Conservation (phyloP, 2,113 vertebrate species). For the Rhea americana region DNA sequence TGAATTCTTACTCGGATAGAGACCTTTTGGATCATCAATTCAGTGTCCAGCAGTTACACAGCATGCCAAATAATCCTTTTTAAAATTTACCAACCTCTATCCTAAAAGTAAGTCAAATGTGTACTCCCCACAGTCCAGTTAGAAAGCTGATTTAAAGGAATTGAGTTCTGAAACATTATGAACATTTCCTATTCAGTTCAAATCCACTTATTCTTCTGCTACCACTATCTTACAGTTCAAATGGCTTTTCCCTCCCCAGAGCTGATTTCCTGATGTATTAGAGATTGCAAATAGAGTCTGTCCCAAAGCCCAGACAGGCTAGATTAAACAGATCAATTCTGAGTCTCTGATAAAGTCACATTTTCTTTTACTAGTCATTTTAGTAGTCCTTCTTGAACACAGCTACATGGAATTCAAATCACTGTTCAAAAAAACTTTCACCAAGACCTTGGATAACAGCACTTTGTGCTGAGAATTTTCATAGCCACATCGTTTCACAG, state of each 20-base stretch:
- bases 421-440: neutral
- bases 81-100: neutral
- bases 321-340: slow-evolving; percentile 19
- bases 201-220: slow-evolving; percentile 29
- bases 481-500: neutral
- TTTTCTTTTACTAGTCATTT: neutral
- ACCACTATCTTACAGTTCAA: neutral
- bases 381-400: neutral
- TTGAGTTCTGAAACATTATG: too few relatives aligned
- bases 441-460: neutral
- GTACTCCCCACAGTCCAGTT: neutral
- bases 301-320: neutral
- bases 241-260: slow-evolving; percentile 16
- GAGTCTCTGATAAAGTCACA: neutral
- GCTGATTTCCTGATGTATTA: neutral
- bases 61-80: neutral
- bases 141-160: neutral
- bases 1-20: neutral
- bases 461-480: neutral
- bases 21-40: neutral
- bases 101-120: neutral
- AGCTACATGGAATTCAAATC: neutral
- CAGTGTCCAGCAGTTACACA: neutral
- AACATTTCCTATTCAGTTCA: slow-evolving; percentile 11
- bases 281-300: neutral